These are phyloP conservation scores for Coenonympha arcania DNA, from an alignment of 2,888 invertebrate species.

Conservation along the genomic window DNA sequence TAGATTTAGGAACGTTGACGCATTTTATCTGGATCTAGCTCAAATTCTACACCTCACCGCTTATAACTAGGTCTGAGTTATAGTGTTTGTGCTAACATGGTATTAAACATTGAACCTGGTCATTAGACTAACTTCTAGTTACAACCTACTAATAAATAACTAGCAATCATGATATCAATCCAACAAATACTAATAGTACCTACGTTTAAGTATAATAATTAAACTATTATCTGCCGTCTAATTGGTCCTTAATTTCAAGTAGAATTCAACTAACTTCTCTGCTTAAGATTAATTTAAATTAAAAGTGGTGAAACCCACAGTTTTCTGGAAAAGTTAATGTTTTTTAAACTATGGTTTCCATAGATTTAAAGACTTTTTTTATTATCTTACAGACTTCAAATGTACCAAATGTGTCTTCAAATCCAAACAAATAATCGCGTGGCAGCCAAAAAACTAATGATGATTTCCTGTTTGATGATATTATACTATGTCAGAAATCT, in stretches of 20 bases:
- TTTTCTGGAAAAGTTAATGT: too few species aligned
- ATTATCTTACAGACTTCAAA: too few species aligned
- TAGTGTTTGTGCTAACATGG: conserved; percentile 4
- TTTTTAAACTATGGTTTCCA: too few species aligned
- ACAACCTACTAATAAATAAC: neutral
- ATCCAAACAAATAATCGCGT: too few species aligned
- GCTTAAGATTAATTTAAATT: too few species aligned
- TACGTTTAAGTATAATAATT: neutral
- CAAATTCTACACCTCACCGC: conserved; percentile 16
- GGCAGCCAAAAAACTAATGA: too few species aligned
- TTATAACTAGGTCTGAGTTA: conserved; percentile 10
- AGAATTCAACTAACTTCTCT: too few species aligned
- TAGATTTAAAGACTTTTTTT: too few species aligned
- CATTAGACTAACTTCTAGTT: neutral
- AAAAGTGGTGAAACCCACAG: too few species aligned
- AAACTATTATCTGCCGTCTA: too few species aligned
- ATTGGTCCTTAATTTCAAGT: too few species aligned
- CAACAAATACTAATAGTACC: neutral
- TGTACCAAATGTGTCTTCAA: too few species aligned
- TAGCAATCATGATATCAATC: neutral
- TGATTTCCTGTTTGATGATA: neutral
- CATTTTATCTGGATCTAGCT: conserved; percentile 16
- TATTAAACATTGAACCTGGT: neutral
- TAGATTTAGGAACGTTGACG: conserved; percentile 18
- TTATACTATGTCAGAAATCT: neutral